These are phyloP conservation scores for Petaurus breviceps DNA, from an alignment of 2,113 vertebrate species.

Conservation along the genomic window DNA sequence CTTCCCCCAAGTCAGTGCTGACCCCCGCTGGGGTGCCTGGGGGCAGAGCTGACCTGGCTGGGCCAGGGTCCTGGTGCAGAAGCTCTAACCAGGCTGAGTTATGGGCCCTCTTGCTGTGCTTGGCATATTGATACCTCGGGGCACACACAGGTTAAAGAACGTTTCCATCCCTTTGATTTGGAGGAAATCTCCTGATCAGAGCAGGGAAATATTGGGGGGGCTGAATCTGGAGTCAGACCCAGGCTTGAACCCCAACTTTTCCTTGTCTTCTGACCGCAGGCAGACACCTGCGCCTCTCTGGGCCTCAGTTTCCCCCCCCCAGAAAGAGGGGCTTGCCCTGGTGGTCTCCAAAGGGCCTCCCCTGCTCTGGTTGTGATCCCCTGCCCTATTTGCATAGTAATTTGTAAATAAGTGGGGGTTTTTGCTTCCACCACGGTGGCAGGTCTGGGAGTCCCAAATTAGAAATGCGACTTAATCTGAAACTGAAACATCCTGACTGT, in stretches of 20 bases:
- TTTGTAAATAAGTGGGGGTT: conserved; percentile 70
- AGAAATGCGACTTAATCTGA: conserved; percentile 67
- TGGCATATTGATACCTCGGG: too few species aligned
- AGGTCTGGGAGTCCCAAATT: conserved; percentile 59
- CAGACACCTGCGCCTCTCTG: background rate
- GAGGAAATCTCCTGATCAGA: background rate
- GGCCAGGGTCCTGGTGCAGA: too few species aligned
- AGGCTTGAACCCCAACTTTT: too few species aligned
- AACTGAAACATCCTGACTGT: conserved; percentile 66
- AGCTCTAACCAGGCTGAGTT: too few species aligned
- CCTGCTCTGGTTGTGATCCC: background rate
- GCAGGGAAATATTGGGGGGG: background rate
- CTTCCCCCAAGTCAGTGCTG: too few species aligned
- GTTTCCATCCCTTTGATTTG: background rate
- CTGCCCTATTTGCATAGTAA: conserved; percentile 69
- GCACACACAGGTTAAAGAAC: background rate
- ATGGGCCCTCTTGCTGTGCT: too few species aligned
- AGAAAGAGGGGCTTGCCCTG: background rate
- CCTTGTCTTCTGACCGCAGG: background rate
- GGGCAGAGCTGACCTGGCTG: too few species aligned
- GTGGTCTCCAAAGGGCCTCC: background rate
- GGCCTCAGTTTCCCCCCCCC: background rate
- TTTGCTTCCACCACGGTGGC: conserved; percentile 64
- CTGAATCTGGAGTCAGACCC: background rate
- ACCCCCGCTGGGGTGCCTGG: too few species aligned